These are phyloP conservation scores for Pocillopora grandis DNA, from an alignment of 92 coral and sea anemone genomes.

Conservation along the genomic window DNA sequence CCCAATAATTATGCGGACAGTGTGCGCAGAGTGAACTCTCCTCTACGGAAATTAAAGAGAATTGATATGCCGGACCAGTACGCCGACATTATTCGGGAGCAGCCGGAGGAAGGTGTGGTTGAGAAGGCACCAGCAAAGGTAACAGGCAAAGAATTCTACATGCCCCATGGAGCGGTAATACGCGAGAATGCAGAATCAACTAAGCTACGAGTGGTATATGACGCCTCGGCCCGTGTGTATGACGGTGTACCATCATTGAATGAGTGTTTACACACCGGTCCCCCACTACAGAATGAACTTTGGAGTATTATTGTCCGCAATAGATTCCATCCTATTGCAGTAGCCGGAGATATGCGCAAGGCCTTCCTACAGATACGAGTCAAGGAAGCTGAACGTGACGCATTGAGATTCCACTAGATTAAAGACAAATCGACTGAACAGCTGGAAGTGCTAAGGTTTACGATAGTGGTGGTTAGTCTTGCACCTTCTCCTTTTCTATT, in stretches of 20 bases:
- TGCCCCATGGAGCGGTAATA: conserved; percentile 63
- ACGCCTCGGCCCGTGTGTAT: conserved; percentile 57
- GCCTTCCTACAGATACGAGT: conserved; percentile 63
- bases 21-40: conserved; percentile 24
- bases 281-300: conserved; percentile 51
- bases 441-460: conserved; percentile 43
- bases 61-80: conserved; percentile 49
- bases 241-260: conserved; percentile 59
- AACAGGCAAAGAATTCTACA: conserved; percentile 33
- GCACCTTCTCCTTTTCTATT: conserved; percentile 64
- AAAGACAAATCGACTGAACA: conserved; percentile 42
- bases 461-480: conserved; percentile 56
- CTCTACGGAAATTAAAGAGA: conserved; percentile 27
- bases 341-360: conserved; percentile 44
- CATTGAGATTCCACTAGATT: conserved; percentile 64
- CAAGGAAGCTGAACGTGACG: conserved; percentile 53
- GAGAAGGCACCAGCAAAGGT: conserved; percentile 53
- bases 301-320: conserved; percentile 56
- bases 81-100: conserved; percentile 60
- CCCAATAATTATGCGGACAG: conserved; percentile 58
- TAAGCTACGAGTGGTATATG: conserved; percentile 62
- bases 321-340: conserved; percentile 56
- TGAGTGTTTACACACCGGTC: conserved; percentile 64
- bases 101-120: conserved; percentile 57
- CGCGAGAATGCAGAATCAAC: conserved; percentile 62